Percentiles rank a stretch among this genome's conserved stretches.
Conservation (phyloP, 2,888 invertebrate genomes). For the Zonitis immaculata region DNA sequence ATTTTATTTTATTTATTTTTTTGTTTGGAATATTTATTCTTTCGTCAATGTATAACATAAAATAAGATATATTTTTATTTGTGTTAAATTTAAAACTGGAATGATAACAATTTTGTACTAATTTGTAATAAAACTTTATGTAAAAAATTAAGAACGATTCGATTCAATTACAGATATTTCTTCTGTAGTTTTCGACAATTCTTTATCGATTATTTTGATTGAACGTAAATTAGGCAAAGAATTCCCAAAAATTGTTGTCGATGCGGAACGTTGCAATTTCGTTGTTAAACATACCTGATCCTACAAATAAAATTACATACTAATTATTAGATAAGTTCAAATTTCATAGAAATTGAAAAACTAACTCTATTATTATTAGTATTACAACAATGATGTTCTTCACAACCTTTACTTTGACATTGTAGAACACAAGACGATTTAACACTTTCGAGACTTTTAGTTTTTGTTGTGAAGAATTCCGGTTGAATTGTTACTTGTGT, state of each 20-base stretch:
- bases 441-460: constrained; percentile 32
- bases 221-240: constrained; percentile 14
- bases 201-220: constrained; percentile 11
- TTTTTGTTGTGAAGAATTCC: constrained; percentile 58
- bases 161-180: constrained; percentile 2
- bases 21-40: too few relatives aligned
- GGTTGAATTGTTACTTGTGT: constrained; percentile 83
- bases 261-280: neutral
- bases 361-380: constrained; percentile 31
- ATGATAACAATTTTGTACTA: neutral
- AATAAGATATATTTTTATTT: too few relatives aligned
- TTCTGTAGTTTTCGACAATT: constrained; percentile 12
- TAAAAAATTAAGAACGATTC: neutral
- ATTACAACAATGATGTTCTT: constrained; percentile 49
- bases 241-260: too few relatives aligned
- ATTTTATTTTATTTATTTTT: too few relatives aligned
- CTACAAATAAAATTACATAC: too few relatives aligned
- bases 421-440: constrained; percentile 46
- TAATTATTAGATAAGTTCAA: too few relatives aligned
- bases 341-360: too few relatives aligned
- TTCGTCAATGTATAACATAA: too few relatives aligned
- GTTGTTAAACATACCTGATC: too few relatives aligned
- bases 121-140: too few relatives aligned
- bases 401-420: constrained; percentile 47
- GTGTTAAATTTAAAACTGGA: too few relatives aligned